Evolutionary conservation across 2,113 vertebrate species (phyloP).

Genomic region (Phainopepla nitens): DNA sequence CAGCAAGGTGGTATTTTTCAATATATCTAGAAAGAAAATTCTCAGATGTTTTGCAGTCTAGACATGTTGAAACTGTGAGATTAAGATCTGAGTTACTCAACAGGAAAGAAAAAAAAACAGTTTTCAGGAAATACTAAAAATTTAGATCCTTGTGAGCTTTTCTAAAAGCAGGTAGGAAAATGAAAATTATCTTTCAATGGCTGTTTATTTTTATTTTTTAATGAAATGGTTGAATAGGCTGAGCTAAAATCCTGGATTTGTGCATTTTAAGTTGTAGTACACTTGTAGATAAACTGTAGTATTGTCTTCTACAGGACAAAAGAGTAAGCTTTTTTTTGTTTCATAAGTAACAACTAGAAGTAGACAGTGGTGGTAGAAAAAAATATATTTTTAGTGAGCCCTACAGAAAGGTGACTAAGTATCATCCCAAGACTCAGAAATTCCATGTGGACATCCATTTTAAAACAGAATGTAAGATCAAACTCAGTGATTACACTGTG

Average conservation of each 20-base stretch:
- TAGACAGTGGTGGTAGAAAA: background rate
- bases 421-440: background rate
- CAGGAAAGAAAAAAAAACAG: background rate
- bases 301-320: background rate
- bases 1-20: background rate
- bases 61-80: background rate
- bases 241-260: background rate
- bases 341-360: background rate
- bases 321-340: background rate
- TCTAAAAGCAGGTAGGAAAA: background rate
- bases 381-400: background rate
- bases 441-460: background rate
- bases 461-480: background rate
- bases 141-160: background rate
- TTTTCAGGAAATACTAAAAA: background rate
- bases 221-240: background rate
- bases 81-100: background rate
- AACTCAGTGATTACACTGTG: background rate
- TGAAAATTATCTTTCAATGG: background rate
- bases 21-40: background rate
- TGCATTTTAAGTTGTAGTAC: background rate
- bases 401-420: background rate
- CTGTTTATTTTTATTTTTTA: background rate
- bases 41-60: background rate
- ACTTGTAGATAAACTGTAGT: background rate